These are phyloP conservation scores for Corythaixoides concolor DNA, from an alignment of 2,113 vertebrate genomes.

Conservation along the genomic window DNA sequence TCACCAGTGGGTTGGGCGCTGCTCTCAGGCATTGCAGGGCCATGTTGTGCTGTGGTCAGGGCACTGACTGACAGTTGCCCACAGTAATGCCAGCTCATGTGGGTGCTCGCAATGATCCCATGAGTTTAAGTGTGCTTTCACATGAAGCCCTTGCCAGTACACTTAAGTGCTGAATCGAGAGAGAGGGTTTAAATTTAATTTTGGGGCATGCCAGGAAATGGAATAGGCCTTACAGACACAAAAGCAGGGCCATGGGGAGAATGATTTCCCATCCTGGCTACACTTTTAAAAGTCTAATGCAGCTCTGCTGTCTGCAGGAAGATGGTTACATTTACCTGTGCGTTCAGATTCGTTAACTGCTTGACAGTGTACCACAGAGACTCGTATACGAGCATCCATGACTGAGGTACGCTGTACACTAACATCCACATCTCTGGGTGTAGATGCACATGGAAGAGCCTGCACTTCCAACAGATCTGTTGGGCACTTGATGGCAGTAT, in stretches of 20 bases:
- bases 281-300: neutral
- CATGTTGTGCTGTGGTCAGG: rapidly evolving
- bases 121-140: rapidly evolving
- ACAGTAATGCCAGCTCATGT: rapidly evolving
- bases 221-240: neutral
- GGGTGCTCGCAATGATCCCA: rapidly evolving
- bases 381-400: rapidly evolving
- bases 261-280: neutral
- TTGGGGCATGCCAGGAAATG: neutral
- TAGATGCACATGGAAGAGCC: neutral
- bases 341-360: neutral
- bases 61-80: rapidly evolving
- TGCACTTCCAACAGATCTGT: neutral
- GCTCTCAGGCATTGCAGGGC: rapidly evolving
- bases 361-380: neutral
- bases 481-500: slow-evolving; percentile 71
- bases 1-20: rapidly evolving
- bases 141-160: neutral
- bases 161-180: neutral
- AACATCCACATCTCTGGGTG: rapidly evolving
- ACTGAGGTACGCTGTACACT: neutral
- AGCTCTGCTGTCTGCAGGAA: neutral
- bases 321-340: neutral
- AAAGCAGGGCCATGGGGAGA: neutral
- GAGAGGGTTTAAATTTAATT: neutral